Evolutionary conservation across 1,140 invertebrate species (phyloP).

Genomic region (Odontomachus brunneus): DNA sequence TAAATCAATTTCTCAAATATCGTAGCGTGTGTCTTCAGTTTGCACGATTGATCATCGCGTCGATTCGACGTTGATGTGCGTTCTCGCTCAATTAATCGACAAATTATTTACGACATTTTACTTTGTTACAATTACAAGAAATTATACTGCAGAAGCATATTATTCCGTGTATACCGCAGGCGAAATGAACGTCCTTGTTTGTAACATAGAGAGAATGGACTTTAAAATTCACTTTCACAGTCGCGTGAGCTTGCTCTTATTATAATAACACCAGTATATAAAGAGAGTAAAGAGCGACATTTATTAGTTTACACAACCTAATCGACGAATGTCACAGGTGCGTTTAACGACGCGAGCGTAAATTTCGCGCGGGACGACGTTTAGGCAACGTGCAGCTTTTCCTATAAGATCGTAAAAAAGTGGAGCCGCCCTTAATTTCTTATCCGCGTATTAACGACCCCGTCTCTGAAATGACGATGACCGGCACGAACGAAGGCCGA

Average conservation of each 20-base stretch:
- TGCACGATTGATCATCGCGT: neutral
- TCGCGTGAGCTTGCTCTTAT: conserved; percentile 18
- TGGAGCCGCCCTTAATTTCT: conserved; percentile 20
- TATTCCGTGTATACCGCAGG: neutral
- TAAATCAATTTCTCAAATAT: conserved; percentile 57
- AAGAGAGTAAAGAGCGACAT: conserved; percentile 4
- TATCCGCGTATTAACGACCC: conserved; percentile 34
- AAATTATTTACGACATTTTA: neutral
- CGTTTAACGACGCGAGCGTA: conserved; percentile 16
- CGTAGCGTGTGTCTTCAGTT: conserved; percentile 9
- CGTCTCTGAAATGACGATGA: neutral
- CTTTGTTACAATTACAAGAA: conserved; percentile 13
- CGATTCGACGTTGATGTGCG: neutral
- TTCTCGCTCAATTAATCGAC: conserved; percentile 3
- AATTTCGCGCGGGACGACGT: conserved; percentile 11
- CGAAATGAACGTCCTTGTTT: conserved; percentile 11
- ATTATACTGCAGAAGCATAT: neutral
- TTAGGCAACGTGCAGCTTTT: conserved; percentile 6
- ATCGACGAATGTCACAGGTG: conserved; percentile 43
- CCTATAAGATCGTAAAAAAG: conserved; percentile 21
- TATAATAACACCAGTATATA: conserved; percentile 13
- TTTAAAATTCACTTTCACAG: conserved; percentile 28
- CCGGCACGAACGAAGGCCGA: conserved; percentile 12
- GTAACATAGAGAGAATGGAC: conserved; percentile 2
- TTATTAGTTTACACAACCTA: conserved; percentile 44